Conservation (phyloP, 2,113 vertebrate genomes). For the Condylura cristata region DNA sequence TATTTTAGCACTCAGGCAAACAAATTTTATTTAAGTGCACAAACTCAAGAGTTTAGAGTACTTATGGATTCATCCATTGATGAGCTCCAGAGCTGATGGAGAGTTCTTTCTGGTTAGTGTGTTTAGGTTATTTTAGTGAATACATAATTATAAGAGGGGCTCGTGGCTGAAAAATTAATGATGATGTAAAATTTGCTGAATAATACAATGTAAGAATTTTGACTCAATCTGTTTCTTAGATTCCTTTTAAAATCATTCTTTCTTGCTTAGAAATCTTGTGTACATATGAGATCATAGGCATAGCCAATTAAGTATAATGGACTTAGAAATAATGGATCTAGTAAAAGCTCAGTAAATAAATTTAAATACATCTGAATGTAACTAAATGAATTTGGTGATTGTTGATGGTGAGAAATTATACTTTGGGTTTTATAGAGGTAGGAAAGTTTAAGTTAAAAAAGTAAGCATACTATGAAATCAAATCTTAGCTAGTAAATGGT, state of each 20-base stretch:
- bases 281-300: not conserved
- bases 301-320: not conserved
- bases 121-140: not conserved
- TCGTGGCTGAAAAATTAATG: constrained; percentile 4
- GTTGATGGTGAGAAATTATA: not conserved
- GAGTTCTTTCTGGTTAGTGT: not conserved
- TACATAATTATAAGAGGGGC: not conserved
- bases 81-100: not conserved
- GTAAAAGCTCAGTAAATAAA: not conserved
- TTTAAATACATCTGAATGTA: constrained; percentile 39
- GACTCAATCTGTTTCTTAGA: not conserved
- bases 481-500: constrained; percentile 64
- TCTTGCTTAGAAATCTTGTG: not conserved
- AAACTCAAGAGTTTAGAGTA: not conserved
- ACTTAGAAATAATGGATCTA: constrained; percentile 23
- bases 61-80: not conserved
- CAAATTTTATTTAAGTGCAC: not conserved
- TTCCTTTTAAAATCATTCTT: not conserved
- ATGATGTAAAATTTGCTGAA: not conserved
- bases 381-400: constrained; percentile 50
- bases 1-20: not conserved
- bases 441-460: constrained; percentile 55
- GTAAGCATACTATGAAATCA: constrained; percentile 45
- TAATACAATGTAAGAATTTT: not conserved
- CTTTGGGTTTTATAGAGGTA: constrained; percentile 22